Conservation (phyloP, 2,797 vertebrate species). For the Spinibarbus caldwelli region DNA sequence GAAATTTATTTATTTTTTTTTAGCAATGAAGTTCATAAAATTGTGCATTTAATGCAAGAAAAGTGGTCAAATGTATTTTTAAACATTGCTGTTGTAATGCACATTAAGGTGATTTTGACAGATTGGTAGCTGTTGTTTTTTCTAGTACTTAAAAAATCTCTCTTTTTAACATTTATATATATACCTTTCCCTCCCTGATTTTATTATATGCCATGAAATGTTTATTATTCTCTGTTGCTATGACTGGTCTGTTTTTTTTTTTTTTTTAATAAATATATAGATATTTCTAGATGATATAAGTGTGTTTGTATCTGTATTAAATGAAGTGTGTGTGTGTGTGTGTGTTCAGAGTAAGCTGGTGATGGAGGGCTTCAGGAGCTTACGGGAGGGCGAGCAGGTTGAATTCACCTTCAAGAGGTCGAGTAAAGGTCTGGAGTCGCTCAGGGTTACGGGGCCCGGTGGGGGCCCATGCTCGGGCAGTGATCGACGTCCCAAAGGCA, state of each 20-base stretch:
- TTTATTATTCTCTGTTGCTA: neutral
- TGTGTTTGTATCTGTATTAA: neutral
- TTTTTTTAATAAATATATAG: neutral
- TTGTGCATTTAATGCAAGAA: neutral
- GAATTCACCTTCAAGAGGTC: slow-evolving; percentile 98
- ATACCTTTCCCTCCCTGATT: neutral
- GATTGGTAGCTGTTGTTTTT: neutral
- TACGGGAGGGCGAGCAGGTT: slow-evolving; percentile 95
- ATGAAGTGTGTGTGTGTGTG: slow-evolving; percentile 51
- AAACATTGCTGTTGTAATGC: neutral
- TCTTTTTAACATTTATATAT: neutral
- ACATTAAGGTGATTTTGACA: neutral
- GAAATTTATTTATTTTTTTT: neutral
- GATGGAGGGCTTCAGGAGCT: slow-evolving; percentile 98
- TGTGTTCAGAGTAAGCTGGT: slow-evolving; percentile 92
- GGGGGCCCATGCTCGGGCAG: slow-evolving; percentile 93
- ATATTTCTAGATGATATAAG: neutral
- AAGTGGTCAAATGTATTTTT: neutral
- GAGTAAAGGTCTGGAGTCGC: slow-evolving; percentile 93
- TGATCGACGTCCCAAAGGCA: slow-evolving; percentile 92
- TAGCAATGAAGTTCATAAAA: neutral
- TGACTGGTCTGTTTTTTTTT: neutral
- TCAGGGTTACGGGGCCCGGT: slow-evolving; percentile 91
- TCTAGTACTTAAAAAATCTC: neutral
- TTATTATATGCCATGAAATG: neutral